Percentiles rank a stretch among this genome's conserved stretches.
These are phyloP conservation scores for Steinernema khuongi DNA, from an alignment of 1,140 invertebrate species.

Conservation along the genomic window DNA sequence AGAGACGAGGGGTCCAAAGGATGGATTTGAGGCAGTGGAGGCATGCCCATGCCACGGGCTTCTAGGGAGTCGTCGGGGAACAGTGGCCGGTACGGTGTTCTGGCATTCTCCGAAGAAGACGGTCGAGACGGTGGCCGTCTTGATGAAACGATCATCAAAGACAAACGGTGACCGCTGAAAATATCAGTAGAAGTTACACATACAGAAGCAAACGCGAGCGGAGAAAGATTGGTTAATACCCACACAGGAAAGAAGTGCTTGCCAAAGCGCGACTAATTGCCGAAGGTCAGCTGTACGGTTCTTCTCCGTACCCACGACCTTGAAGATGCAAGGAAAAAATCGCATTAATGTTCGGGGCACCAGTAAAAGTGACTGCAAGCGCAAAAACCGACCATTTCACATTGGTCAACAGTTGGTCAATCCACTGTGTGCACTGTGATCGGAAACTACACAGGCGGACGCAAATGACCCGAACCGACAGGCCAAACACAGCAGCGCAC, in stretches of 20 bases:
- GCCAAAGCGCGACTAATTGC: slow-evolving; percentile 10
- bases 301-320: not conserved
- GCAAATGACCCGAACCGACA: slow-evolving; percentile 5
- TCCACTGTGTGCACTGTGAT: not conserved
- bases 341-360: slow-evolving; percentile 2
- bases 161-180: not conserved
- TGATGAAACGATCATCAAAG: slow-evolving; percentile 4
- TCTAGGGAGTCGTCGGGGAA: not conserved
- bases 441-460: not conserved
- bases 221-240: too few relatives aligned
- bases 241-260: not conserved
- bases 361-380: slow-evolving; percentile 5
- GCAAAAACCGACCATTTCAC: not conserved
- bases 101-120: not conserved
- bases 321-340: slow-evolving; percentile 9
- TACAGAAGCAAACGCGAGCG: too few relatives aligned
- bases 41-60: not conserved
- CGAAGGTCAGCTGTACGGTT: slow-evolving; percentile 8
- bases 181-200: too few relatives aligned
- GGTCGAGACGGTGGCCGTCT: slow-evolving; percentile 1
- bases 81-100: not conserved
- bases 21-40: not conserved
- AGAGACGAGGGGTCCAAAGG: not conserved
- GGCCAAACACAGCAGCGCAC: slow-evolving; percentile 10
- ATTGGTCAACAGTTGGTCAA: not conserved